Base-by-base conservation (phyloP, 1,140 invertebrate genomes). In the Nebria ingens region DNA sequence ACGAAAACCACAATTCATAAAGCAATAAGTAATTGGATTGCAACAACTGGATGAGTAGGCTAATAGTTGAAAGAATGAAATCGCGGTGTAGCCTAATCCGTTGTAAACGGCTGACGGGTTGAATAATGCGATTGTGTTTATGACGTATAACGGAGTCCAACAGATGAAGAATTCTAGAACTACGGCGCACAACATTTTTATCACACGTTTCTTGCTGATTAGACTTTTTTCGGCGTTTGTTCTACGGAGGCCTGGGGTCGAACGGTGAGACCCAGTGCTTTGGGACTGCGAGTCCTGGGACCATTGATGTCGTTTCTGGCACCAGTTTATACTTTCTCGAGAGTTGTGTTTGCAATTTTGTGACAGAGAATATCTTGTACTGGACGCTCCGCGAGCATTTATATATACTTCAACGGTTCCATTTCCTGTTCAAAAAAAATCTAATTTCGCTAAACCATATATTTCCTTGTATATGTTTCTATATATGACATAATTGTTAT, bases 11-110 rank as follows among this genome's bases (percentile, higher is more conserved):
- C 73, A 74, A 67, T 85, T 86, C 82, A 87, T 82, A 69, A 87
- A 87, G 66, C 83, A 86, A 66, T 87, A 87, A 0, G 85, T 87
- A 58, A 87, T 83, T 2, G 85, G 85, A 68, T 87, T 87, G 60
- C 82, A 83, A 65, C 84, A 87, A 17, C 79, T 82, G 0, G 81
- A 84, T 1, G 76, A 69, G 60, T 85, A 88, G 3, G 83, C 79
- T 50, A 87, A 66, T 12, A 87, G 69, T 38, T 84, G 83, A 55
- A 86, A 76, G 59, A 68, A 73, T 55, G 66, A 69, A 50, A 84
- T 79, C 19, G 69, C 78, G 38, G 70, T 65, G 58, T 73, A 76
- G 2, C 78, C 78, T 11, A 80, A 59, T 20, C 60, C 58, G 12
- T 68, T 65, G 62, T 79, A 79, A 17, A 83, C 74, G 29, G 70